Evolutionary conservation across 2,113 vertebrate genomes (phyloP), one percentile per base, ranked within the genome.

Genomic region (Columbina picui): DNA sequence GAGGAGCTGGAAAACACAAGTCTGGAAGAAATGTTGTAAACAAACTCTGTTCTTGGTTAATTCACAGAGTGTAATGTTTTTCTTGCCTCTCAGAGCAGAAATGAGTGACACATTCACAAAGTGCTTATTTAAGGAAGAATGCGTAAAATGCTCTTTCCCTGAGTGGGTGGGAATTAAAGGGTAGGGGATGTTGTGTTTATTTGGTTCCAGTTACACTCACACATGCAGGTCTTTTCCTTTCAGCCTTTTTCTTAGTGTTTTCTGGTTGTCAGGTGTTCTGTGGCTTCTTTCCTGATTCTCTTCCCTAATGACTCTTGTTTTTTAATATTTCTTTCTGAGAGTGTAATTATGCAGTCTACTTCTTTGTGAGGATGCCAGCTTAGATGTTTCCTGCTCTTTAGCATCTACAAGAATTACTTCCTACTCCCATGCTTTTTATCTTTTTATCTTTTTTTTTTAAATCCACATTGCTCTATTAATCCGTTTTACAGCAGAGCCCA

Each of bases 81-180:
- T 74, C 71, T 80, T 87, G 67, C 70, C 49, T 91, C 63, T 90
- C 20, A 1, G 17, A 29, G 81, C 74, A 92, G 53, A 78, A 94
- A 89, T 89, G 87, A 90, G 82, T 84, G 71, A 88, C 89, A 63
- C 39, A 57, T 88, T 93, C 83, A 94, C 36, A 63, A 90, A 90
- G 68, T 4, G 76, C 64, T 84, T 34, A 14, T 90, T 92, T 76
- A 32, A 45, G 68, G 86, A 86, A 63, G 83, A 94, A 94, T 38
- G 47, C 0, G 1, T 73, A 38, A 96, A 89, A 55, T 27, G 36
- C 27, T 38, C 22, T 27, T 91, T 84, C 71, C 41, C 41, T 61
- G 47, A 36, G 36, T n/a, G 49, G 19, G 34, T 49, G 39, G 65
- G 26, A 82, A n/a, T 2, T 34, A 68, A 68, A 67, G 3, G 22